phyloP scores from a whole-genome alignment of 1,140 invertebrate genomes.

The Pygmarrhopalites habei region DNA sequence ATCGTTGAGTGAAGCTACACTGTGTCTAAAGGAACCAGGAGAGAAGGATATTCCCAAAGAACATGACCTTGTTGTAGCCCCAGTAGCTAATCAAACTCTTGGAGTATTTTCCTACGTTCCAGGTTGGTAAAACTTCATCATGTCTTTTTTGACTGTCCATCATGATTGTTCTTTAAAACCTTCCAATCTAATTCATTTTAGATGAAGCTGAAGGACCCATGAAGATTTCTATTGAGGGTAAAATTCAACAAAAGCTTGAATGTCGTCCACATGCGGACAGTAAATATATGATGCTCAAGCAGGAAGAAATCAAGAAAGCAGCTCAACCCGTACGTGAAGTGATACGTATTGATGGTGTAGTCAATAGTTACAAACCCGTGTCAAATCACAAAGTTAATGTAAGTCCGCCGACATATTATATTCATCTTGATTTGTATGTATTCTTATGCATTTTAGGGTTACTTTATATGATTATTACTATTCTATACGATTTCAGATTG shows the following conservation, averaged over 20 bases:
- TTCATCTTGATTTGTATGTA: too few relatives aligned
- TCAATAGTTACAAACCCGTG: slow-evolving; percentile 78
- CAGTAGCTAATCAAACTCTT: slow-evolving; percentile 76
- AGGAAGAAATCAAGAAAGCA: slow-evolving; percentile 74
- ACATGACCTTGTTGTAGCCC: slow-evolving; percentile 80
- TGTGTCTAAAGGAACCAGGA: slow-evolving; percentile 60
- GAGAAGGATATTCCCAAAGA: slow-evolving; percentile 76
- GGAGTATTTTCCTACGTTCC: slow-evolving; percentile 59
- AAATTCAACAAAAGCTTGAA: slow-evolving; percentile 88
- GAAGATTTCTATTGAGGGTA: slow-evolving; percentile 83
- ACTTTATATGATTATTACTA: too few relatives aligned
- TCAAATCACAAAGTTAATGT: slow-evolving; percentile 86
- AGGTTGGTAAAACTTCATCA: background rate
- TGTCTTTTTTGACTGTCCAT: too few relatives aligned
- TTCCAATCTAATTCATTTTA: too few relatives aligned
- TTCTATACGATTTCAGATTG: slow-evolving; percentile 55
- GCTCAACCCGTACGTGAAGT: slow-evolving; percentile 68
- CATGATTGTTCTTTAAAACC: too few relatives aligned
- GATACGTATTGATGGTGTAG: slow-evolving; percentile 69
- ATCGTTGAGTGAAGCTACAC: slow-evolving; percentile 58
- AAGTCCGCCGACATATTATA: too few relatives aligned
- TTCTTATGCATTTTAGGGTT: too few relatives aligned
- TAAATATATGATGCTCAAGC: slow-evolving; percentile 82
- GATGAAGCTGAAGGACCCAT: too few relatives aligned
- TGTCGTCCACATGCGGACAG: slow-evolving; percentile 79